phyloP scores from a whole-genome alignment of 2,797 vertebrate species.

The Enoplosus armatus region DNA sequence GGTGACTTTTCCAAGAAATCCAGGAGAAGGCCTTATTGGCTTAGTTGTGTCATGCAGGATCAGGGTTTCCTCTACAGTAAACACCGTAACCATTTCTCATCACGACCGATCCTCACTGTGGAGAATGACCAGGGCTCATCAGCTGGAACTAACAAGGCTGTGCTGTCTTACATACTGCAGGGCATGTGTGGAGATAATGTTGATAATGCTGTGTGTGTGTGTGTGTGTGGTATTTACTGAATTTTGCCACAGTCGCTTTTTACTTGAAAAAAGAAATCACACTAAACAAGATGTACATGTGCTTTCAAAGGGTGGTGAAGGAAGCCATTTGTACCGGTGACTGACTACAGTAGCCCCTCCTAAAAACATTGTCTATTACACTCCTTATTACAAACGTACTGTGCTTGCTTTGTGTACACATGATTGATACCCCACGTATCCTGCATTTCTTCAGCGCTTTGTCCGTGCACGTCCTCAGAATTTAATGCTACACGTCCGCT shows the following conservation, averaged over 20 bases:
- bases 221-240: too few relatives aligned
- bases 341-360: too few relatives aligned
- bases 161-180: background rate
- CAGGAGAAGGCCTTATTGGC: conserved; percentile 54
- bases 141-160: background rate
- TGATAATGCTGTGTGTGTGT: background rate
- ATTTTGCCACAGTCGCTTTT: background rate
- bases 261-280: background rate
- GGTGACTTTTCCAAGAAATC: conserved; percentile 35
- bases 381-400: too few relatives aligned
- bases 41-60: conserved; percentile 52
- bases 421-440: too few relatives aligned
- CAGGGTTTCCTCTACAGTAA: conserved; percentile 9
- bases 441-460: too few relatives aligned
- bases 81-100: background rate
- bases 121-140: conserved; percentile 8
- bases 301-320: too few relatives aligned
- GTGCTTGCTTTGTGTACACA: too few relatives aligned
- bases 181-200: background rate
- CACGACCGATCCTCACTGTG: background rate
- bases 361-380: too few relatives aligned
- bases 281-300: too few relatives aligned
- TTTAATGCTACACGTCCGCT: too few relatives aligned
- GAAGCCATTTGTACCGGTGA: too few relatives aligned
- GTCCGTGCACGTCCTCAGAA: too few relatives aligned